Evolutionary conservation across 64 coral and sea anemone genomes (phyloP).

Genomic region (Orbicella faveolata): DNA sequence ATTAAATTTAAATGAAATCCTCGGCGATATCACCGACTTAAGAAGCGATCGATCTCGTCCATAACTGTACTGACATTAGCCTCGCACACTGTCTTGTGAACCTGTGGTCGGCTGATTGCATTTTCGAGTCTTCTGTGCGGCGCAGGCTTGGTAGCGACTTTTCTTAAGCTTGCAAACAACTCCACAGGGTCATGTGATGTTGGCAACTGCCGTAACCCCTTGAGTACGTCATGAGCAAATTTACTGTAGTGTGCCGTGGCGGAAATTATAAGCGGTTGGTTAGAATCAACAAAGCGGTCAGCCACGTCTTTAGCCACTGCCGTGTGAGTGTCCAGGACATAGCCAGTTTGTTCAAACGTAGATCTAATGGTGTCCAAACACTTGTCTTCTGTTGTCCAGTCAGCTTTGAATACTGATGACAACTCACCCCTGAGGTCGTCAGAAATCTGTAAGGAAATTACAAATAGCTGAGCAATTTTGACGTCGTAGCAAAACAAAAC

Average conservation of each 20-base stretch:
- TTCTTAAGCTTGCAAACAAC: conserved; percentile 46
- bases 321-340: conserved; percentile 81
- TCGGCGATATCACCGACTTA: not conserved
- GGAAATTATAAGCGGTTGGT: conserved; percentile 71
- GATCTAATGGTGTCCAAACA: conserved; percentile 60
- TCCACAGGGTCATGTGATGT: conserved; percentile 23
- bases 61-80: conserved; percentile 47
- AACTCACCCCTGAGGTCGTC: conserved; percentile 21
- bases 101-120: conserved; percentile 29
- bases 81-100: conserved; percentile 43
- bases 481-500: too few species aligned
- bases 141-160: conserved; percentile 8
- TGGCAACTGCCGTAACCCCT: conserved; percentile 2
- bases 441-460: conserved; percentile 48
- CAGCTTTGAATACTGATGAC: conserved; percentile 46
- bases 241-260: conserved; percentile 90
- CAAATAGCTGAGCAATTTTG: too few species aligned
- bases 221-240: conserved; percentile 78
- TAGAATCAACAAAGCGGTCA: conserved; percentile 31
- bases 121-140: conserved; percentile 50
- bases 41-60: conserved; percentile 49
- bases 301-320: conserved; percentile 76
- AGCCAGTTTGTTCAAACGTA: conserved; percentile 38
- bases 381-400: conserved; percentile 59
- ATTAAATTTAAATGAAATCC: not conserved